Evolutionary conservation across 1,140 invertebrate species (phyloP).

Genomic region (Patella vulgata): DNA sequence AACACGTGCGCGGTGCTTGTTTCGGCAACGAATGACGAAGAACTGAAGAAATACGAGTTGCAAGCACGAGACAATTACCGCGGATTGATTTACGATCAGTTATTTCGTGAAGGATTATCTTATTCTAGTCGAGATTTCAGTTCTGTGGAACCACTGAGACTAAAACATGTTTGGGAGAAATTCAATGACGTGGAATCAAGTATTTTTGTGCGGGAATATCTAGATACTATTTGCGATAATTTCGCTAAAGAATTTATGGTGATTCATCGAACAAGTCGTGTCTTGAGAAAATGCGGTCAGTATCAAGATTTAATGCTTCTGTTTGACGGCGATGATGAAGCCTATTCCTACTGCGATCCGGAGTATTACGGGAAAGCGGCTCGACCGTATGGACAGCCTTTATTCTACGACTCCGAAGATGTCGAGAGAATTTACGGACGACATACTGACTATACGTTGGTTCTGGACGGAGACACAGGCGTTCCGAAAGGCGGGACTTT

Average conservation of each 20-base stretch:
- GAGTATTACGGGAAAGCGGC: slow-evolving; percentile 47
- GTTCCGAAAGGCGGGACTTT: slow-evolving; percentile 44
- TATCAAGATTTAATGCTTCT: slow-evolving; percentile 61
- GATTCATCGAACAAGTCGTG: slow-evolving; percentile 53
- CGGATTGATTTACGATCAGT: slow-evolving; percentile 46
- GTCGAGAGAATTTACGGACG: slow-evolving; percentile 49
- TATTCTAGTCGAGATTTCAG: slow-evolving; percentile 41
- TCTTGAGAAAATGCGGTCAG: slow-evolving; percentile 60
- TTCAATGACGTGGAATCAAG: slow-evolving; percentile 40
- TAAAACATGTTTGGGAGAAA: slow-evolving; percentile 49
- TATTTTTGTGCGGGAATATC: slow-evolving; percentile 47
- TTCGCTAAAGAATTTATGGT: slow-evolving; percentile 60
- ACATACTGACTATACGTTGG: slow-evolving; percentile 58
- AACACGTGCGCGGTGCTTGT: slow-evolving; percentile 54
- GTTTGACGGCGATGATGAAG: slow-evolving; percentile 50
- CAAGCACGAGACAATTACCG: slow-evolving; percentile 47
- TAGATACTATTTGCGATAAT: slow-evolving; percentile 53
- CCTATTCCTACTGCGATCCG: slow-evolving; percentile 52
- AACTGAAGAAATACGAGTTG: slow-evolving; percentile 51
- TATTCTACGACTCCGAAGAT: slow-evolving; percentile 54
- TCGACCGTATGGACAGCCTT: slow-evolving; percentile 39
- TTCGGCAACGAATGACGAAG: slow-evolving; percentile 48
- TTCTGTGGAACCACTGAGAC: slow-evolving; percentile 33
- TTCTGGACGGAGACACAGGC: slow-evolving; percentile 57
- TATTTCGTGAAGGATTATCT: slow-evolving; percentile 48